A percentile compares a stretch with the other conserved stretches of the same genome.
Evolutionary conservation across 2,888 invertebrate species (phyloP).

Genomic region (Agriotes lineatus): DNA sequence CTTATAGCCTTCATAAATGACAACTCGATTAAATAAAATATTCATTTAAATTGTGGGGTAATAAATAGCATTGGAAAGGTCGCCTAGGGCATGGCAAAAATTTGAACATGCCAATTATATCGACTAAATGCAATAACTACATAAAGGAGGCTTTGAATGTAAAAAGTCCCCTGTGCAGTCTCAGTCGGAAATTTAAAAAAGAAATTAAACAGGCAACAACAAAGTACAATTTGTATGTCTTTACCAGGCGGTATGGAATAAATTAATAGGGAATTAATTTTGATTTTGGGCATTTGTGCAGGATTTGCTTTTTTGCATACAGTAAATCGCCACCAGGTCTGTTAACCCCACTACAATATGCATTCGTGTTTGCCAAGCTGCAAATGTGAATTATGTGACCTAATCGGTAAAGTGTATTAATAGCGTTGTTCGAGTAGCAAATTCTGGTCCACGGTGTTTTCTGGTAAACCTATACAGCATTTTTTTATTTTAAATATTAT

Average conservation of each 20-base stretch:
- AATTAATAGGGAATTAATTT: conserved; percentile 17
- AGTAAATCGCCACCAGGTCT: background rate
- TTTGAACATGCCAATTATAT: too few species aligned
- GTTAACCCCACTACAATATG: background rate
- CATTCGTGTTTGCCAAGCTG: background rate
- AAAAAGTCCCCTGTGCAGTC: background rate
- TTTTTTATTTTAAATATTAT: too few species aligned
- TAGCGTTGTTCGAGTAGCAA: too few species aligned
- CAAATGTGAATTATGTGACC: background rate
- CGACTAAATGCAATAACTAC: too few species aligned
- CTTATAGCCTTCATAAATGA: too few species aligned
- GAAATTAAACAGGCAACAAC: background rate
- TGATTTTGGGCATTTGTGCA: conserved; percentile 5
- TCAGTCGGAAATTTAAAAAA: background rate
- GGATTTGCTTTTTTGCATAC: conserved; percentile 6
- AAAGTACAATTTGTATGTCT: conserved; percentile 3
- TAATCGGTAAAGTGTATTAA: background rate
- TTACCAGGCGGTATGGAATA: background rate
- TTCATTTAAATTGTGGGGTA: too few species aligned
- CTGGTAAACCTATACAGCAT: too few species aligned
- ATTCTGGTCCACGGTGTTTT: too few species aligned
- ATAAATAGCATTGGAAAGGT: too few species aligned
- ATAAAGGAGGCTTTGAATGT: too few species aligned
- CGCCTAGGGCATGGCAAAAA: too few species aligned
- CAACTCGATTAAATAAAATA: too few species aligned